Evolutionary conservation across 1,140 invertebrate genomes (phyloP), one percentile per base, ranked within the genome.

Genomic region (Bradysia coprophila): DNA sequence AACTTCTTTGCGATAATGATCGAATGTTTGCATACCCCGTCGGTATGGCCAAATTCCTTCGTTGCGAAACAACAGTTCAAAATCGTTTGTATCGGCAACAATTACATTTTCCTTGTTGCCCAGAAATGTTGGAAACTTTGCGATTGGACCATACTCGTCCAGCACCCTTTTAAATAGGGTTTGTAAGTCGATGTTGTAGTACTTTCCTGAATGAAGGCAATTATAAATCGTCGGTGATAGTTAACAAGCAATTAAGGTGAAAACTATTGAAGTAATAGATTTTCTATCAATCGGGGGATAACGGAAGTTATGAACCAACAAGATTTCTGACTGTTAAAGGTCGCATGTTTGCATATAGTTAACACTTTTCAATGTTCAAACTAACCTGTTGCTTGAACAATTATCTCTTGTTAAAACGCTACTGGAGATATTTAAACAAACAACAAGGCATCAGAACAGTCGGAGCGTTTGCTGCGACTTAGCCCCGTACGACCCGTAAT

Each of bases 41-140:
- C 57, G 38, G 13, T 49, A 40, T 0, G 61, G 61, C 47, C 42
- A 56, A 8, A 28, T 31, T 2, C 42, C 48, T 10, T 56, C 54
- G 3, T 49, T 53, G n/a, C 54, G 54, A 13, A 47, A 56, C 0
- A 53, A 49, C 16, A 34, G 48, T 20, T 55, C 52, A 18, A 56
- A 53, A 2, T 55, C 53, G 18, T 51, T 51, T 1, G 52, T 45
- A 38, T 24, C 47, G 11, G 50, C 52, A 0, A 47, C 45, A 13
- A 52, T 20, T n/a, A 56, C 39, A 34, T 28, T 43, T 32, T 57
- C 55, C 16, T 28, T 37, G 19, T 55, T 51, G 4, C 52, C 55
- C 44, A 56, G 53, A 11, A 47, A 33, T n/a, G 52, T 52, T 0
- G 54, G 52, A 38, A 56, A 4, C 18, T 13, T 34, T 34, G 32